Percentiles rank a stretch among this genome's conserved stretches.
phyloP scores from a whole-genome alignment of 2,113 vertebrate species.

The Calyptommatus sinebrachiatus region DNA sequence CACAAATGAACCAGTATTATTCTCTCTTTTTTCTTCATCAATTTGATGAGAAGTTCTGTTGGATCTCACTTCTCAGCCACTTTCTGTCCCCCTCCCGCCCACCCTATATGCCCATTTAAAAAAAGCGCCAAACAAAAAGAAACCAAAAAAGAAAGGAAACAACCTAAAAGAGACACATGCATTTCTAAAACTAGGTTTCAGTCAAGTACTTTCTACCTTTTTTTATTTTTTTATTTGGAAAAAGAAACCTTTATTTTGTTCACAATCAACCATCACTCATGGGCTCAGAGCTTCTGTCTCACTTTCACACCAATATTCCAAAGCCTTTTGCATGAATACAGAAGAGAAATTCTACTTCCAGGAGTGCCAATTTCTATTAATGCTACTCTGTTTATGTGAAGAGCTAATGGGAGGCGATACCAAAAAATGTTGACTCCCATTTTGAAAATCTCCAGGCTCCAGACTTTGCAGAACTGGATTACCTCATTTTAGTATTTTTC shows the following conservation, averaged over 20 bases:
- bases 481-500: constrained; percentile 49
- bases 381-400: constrained; percentile 64
- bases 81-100: constrained; percentile 54
- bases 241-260: constrained; percentile 65
- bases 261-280: constrained; percentile 68
- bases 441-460: constrained; percentile 70
- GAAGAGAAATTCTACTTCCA: constrained; percentile 51
- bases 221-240: constrained; percentile 56
- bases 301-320: constrained; percentile 37
- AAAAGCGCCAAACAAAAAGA: constrained; percentile 47
- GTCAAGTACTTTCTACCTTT: constrained; percentile 68
- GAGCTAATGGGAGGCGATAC: constrained; percentile 66
- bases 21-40: constrained; percentile 58
- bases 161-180: constrained; percentile 56
- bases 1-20: constrained; percentile 68
- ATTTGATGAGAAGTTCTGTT: constrained; percentile 73
- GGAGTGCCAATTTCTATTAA: constrained; percentile 62
- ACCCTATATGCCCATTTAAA: constrained; percentile 41
- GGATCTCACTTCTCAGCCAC: constrained; percentile 62
- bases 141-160: constrained; percentile 8
- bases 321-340: constrained; percentile 34
- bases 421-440: constrained; percentile 61
- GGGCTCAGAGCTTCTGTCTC: constrained; percentile 47
- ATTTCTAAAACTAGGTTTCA: constrained; percentile 77
- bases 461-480: constrained; percentile 61